Base-by-base conservation (phyloP, 2,797 vertebrate species). In the Arnoldichthys spilopterus region DNA sequence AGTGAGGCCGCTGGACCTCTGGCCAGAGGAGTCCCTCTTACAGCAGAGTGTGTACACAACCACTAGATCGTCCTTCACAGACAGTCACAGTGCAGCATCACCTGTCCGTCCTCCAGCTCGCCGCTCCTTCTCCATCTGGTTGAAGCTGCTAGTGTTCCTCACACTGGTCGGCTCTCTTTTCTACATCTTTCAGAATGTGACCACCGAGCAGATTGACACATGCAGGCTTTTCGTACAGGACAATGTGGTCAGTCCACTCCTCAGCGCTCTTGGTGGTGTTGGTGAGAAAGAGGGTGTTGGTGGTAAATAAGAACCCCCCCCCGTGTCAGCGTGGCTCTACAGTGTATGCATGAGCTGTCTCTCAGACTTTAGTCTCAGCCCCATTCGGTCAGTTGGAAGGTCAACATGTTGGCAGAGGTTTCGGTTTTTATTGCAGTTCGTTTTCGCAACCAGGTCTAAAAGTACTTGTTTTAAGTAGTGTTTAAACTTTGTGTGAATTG, bases 161-260 rank as follows among this genome's bases (percentile, higher is more conserved):
- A 8, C 93, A 11, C 87, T 96, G 84, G 94, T 85, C 0, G 88
- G 89, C 1, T 96, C 96, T 86, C 86, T 97, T 83, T 93, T 96
- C 89, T 87, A 96, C 82, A 92, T 98, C 81, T 98, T 97, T 91
- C 96, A 97, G 89, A 93, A 95, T 86, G 96, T 99, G 96, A 97
- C 98, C 93, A 92, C 93, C 86, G 95, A 97, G 87, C 90, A 92
- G 91, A 89, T 88, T 85, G 93, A 90, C 87, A 94, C 94, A 0
- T 97, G 97, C 76, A 43, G 40, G 51, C 26, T 80, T 34, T 76
- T 64, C 12, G 18, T 86, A 63, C 82, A 86, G 77, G 68, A 86
- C 80, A 82, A 47, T 72, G 75, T 86, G 56, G 71, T 86, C 34
- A 80, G 47, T 5, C 84, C 84, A 16, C 0, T 86, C 45, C 28